Evolutionary conservation across 1,140 invertebrate genomes (phyloP), one percentile per base, ranked within the genome.

Genomic region (Diabrotica undecimpunctata): DNA sequence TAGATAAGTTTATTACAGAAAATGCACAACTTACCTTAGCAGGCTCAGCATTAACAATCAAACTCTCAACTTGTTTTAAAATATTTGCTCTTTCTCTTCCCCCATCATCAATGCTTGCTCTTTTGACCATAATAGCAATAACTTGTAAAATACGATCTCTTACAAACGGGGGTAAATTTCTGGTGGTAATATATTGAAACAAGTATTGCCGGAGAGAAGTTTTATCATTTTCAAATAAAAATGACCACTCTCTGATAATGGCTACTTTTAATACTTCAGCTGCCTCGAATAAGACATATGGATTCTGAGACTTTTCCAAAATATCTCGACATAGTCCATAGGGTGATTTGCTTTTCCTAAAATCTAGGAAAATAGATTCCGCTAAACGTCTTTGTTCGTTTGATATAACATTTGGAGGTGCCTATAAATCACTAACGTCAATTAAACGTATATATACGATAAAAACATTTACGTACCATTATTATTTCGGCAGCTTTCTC

Each of bases 261-360:
- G 90, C 89, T 70, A 88, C 85, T 79, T 94, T 94, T 62, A 97
- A 80, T n/a, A 94, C 84, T 62, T 88, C 87, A 6, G 89, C 91
- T 67, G 91, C 86, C 82, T 96, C 93, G 82, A 95, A 96, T 55
- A 94, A 77, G 6, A 96, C 90, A 83, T 92, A 93, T 73, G 93
- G 91, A 65, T 88, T 86, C 61, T 84, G 82, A 65, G 87, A 89
- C 50, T 85, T 88, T 80, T 95, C 93, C 66, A 95, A 81, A 73
- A 95, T 91, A 75, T 90, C 84, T 74, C 87, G 85, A 76, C 93
- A 96, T 25, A 94, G 74, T 61, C 85, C 83, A 78, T 94, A 95
- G 39, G 93, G 93, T 67, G 87, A 85, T 79, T 90, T 90, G 10
- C 89, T 89, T 78, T 91, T 93, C 11, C 90, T 83, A 76, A 95